Conservation (phyloP, 2,113 vertebrate species). For the Bettongia penicillata region DNA sequence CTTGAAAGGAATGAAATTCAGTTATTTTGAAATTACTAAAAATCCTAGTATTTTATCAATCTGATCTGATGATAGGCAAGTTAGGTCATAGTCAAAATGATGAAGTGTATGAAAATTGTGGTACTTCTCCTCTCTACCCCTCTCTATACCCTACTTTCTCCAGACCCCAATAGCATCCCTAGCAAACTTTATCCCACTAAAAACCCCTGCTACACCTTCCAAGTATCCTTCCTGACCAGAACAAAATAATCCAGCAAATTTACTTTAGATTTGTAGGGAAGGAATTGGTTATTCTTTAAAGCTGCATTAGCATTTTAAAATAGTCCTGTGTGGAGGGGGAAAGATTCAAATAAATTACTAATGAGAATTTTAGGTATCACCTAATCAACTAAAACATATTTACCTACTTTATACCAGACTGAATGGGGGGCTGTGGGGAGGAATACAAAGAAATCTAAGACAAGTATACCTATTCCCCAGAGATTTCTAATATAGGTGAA, state of each 20-base stretch:
- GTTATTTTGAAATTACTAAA: constrained; percentile 35
- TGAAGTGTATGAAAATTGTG: constrained; percentile 31
- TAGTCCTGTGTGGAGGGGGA: not conserved
- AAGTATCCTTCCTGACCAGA: not conserved
- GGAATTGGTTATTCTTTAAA: not conserved
- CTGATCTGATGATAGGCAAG: constrained; percentile 44
- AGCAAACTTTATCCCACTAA: not conserved
- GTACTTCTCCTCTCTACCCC: not conserved
- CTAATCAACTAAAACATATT: not conserved
- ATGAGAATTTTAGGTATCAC: not conserved
- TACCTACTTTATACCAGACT: not conserved
- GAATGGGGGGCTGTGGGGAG: no score
- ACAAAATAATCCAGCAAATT: not conserved
- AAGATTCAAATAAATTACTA: not conserved
- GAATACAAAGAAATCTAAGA: not conserved
- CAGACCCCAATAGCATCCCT: not conserved
- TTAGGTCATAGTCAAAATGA: not conserved
- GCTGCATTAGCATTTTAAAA: not conserved
- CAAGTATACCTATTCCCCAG: not conserved
- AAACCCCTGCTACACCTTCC: not conserved
- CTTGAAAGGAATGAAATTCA: constrained; percentile 44
- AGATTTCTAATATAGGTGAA: not conserved
- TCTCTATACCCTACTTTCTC: not conserved
- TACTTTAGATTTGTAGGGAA: not conserved
- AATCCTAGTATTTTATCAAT: constrained; percentile 34